Evolutionary conservation across 2,113 vertebrate genomes (phyloP).

Genomic region (Formicarius rufipectus): DNA sequence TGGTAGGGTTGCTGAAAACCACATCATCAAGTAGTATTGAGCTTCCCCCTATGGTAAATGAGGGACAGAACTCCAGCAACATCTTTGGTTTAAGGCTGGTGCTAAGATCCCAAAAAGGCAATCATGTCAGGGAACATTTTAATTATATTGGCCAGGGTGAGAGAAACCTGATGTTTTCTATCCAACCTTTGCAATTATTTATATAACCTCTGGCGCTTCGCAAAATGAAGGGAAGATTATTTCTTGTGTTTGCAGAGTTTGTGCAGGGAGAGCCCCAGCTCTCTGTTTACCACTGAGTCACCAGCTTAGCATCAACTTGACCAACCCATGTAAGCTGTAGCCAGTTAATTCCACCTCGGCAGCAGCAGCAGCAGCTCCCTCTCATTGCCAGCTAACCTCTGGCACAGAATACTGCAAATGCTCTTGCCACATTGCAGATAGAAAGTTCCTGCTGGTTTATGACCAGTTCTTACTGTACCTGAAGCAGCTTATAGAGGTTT

Average conservation of each 20-base stretch:
- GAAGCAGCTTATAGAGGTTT: background rate
- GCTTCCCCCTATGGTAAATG: background rate
- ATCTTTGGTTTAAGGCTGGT: background rate
- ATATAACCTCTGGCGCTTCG: background rate
- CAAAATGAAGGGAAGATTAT: background rate
- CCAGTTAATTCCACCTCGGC: background rate
- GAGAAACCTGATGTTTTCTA: background rate
- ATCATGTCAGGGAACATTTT: background rate
- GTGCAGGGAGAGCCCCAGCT: background rate
- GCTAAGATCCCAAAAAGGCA: background rate
- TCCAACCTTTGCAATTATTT: background rate
- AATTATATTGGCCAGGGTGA: background rate
- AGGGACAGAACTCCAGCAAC: background rate
- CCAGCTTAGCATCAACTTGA: background rate
- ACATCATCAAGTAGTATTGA: background rate
- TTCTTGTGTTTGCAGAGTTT: background rate
- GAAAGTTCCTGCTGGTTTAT: background rate
- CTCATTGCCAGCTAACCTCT: background rate
- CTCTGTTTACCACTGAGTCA: conserved; percentile 1
- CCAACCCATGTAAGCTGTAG: background rate
- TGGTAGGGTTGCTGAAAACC: background rate
- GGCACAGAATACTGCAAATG: background rate
- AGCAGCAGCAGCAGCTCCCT: background rate
- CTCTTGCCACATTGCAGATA: background rate
- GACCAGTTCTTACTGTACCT: conserved; percentile 12